These are phyloP conservation scores for Taeniopygia guttata DNA, from an alignment of 2,797 vertebrate species.

Conservation along the genomic window DNA sequence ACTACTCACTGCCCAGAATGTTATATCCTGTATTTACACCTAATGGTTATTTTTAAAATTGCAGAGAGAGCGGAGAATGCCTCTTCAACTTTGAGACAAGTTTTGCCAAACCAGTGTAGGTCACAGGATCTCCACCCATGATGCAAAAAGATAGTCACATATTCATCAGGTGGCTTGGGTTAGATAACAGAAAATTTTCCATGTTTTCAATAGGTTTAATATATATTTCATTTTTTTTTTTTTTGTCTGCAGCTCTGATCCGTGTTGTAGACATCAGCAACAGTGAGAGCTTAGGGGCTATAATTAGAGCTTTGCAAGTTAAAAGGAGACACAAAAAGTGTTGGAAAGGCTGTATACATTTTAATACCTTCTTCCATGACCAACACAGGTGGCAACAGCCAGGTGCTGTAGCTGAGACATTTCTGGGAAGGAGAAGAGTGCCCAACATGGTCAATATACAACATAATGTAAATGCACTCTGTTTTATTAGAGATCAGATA, in stretches of 20 bases:
- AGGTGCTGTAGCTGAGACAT: background rate
- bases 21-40: background rate
- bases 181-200: background rate
- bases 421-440: background rate
- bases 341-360: background rate
- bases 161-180: background rate
- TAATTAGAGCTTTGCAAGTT: background rate
- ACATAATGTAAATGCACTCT: background rate
- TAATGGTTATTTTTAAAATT: background rate
- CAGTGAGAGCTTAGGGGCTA: fast-evolving
- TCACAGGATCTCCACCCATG: background rate
- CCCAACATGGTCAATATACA: fast-evolving
- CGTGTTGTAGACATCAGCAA: background rate
- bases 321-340: background rate
- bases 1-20: background rate
- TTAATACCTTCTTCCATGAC: background rate
- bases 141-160: background rate
- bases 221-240: background rate
- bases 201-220: background rate
- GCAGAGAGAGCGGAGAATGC: background rate
- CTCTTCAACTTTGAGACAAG: background rate
- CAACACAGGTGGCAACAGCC: background rate
- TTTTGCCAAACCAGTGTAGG: background rate
- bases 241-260: background rate
- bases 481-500: background rate